A percentile compares a stretch with the other conserved stretches of the same genome.
These are phyloP conservation scores for Diloba caeruleocephala DNA, from an alignment of 2,888 invertebrate genomes.

Conservation along the genomic window DNA sequence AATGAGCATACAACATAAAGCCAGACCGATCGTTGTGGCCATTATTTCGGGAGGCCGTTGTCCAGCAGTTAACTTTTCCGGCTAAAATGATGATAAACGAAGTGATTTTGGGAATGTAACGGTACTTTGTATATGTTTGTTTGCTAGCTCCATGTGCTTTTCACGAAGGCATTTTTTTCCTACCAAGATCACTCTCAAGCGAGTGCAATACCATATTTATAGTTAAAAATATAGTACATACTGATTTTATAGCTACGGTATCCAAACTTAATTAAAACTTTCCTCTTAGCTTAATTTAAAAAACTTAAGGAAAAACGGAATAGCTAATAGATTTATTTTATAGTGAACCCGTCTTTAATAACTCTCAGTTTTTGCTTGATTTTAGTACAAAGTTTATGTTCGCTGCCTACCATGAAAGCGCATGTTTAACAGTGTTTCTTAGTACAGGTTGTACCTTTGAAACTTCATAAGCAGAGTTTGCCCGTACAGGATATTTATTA, in stretches of 20 bases:
- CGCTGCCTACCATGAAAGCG: neutral
- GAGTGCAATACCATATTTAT: no score
- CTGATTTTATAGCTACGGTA: constrained; percentile 14
- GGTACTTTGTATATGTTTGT: no score
- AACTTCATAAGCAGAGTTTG: neutral
- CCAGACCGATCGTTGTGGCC: no score
- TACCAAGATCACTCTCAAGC: no score
- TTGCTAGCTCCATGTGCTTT: no score
- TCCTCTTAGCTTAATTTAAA: constrained; percentile 8
- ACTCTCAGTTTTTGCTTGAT: constrained; percentile 2
- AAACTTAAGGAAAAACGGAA: constrained; percentile 16
- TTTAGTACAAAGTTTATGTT: constrained; percentile 5
- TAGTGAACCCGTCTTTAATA: constrained; percentile 15
- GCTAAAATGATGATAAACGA: no score
- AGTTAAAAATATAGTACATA: constrained; percentile 1
- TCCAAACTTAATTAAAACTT: constrained; percentile 36
- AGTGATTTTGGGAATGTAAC: no score
- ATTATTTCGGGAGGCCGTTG: no score
- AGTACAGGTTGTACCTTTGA: neutral
- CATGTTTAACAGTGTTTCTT: neutral
- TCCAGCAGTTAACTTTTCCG: no score
- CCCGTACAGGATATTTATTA: neutral
- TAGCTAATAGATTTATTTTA: constrained; percentile 33
- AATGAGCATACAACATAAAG: no score
- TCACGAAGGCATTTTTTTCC: no score